Base-by-base conservation (phyloP, 2,888 invertebrate species). In the Lasioglossum vierecki region DNA sequence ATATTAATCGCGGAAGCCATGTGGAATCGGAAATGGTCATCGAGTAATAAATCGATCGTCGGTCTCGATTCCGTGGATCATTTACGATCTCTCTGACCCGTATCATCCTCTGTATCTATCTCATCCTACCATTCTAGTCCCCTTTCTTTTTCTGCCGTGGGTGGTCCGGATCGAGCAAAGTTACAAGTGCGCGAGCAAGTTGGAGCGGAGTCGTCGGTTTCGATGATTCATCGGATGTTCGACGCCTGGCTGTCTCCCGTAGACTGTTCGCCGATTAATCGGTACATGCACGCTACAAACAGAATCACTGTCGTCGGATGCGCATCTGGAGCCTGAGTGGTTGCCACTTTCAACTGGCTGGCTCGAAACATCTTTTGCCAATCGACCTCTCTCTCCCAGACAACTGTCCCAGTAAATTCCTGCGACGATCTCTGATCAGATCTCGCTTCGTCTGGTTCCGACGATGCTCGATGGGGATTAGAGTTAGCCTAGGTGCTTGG, bases 161-260 rank as follows among this genome's bases (percentile, higher is more conserved):
- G 87, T 85, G 90, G 85, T 90, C 89, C 82, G 57, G 18, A 18
- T 22, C 66, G 18, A 22, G 18, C 66, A 26, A 60, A 60, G 60
- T 60, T 60, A 60, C 60, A 60, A 60, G 53, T 60, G 13, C 60
- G 60, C 60, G 66, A 35, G 30, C 66, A 35, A 66, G 60, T 26
- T 74, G 78, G 81, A 76, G 81, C 76, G 80, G 83, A 85, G 76
- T 74, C 13, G 26, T 60, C 87, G 73, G 80, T 91, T 88, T 86
- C 86, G 82, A 91, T 91, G 91, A 88, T 91, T 91, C 90, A 85
- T 73, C 81, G 84, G 73, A 79, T 75, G 60, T 78, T 79, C 76
- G 82, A 89, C 87, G 86, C 78, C 84, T 49, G 71, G 80, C 79
- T 74, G 86, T 86, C 91, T 89, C 81, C 53, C 2, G n/a, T 18